Conservation (phyloP, 2,888 invertebrate genomes). For the Sylvicola fuscatus region DNA sequence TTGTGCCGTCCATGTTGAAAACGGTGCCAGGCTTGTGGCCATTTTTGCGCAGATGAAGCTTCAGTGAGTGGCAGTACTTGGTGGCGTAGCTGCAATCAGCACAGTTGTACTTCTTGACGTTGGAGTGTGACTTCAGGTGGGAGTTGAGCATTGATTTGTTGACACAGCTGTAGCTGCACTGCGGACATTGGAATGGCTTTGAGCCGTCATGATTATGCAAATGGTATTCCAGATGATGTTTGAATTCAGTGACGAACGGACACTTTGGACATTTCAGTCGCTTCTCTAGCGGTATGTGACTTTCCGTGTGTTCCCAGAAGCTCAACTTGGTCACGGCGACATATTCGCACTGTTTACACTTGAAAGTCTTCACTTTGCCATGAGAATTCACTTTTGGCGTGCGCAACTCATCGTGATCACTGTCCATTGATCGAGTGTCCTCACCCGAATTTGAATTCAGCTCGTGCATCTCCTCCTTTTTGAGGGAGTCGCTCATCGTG, state of each 20-base stretch:
- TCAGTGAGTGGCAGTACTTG: slow-evolving; percentile 95
- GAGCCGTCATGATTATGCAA: slow-evolving; percentile 84
- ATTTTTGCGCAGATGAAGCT: slow-evolving; percentile 84
- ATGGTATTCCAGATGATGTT: slow-evolving; percentile 96
- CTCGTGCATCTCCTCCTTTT: slow-evolving; percentile 19
- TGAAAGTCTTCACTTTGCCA: slow-evolving; percentile 71
- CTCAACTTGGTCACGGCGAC: slow-evolving; percentile 71
- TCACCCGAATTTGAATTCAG: slow-evolving; percentile 27
- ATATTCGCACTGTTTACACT: slow-evolving; percentile 83
- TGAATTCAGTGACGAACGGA: slow-evolving; percentile 95
- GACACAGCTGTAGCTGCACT: slow-evolving; percentile 82
- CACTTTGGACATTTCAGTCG: slow-evolving; percentile 78
- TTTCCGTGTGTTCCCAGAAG: slow-evolving; percentile 81
- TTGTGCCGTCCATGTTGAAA: slow-evolving; percentile 70
- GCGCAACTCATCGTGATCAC: slow-evolving; percentile 23
- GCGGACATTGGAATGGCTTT: slow-evolving; percentile 86
- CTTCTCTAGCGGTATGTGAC: slow-evolving; percentile 87
- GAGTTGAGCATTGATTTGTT: slow-evolving; percentile 98
- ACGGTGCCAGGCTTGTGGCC: slow-evolving; percentile 80
- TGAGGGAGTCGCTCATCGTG: slow-evolving; percentile 10
- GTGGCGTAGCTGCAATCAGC: slow-evolving; percentile 87
- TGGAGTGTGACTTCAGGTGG: slow-evolving; percentile 89
- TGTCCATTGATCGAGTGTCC: slow-evolving; percentile 15
- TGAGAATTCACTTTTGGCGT: slow-evolving; percentile 31
- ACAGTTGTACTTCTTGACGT: slow-evolving; percentile 83